Conservation (phyloP, 2,113 vertebrate genomes). For the Corvus moneduloides region DNA sequence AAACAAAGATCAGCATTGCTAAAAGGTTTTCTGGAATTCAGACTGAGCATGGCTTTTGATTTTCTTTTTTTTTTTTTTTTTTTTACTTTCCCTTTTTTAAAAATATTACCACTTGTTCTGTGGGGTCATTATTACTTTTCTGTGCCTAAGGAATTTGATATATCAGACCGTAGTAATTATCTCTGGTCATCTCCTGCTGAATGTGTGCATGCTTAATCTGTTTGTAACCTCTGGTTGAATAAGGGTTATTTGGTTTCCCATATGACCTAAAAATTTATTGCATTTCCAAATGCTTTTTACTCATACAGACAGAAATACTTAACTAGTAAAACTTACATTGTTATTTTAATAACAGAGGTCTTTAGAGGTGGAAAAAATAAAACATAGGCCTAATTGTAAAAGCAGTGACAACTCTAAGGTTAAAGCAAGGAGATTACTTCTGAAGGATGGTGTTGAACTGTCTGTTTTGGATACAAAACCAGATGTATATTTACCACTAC, state of each 20-base stretch:
- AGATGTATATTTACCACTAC: background rate
- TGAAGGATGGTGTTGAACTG: background rate
- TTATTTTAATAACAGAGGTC: background rate
- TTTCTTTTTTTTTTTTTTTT: too few species aligned
- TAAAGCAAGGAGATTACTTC: background rate
- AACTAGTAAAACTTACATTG: background rate
- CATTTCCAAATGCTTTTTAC: background rate
- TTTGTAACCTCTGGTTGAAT: slow-evolving; percentile 2
- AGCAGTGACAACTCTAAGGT: background rate
- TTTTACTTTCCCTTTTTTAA: background rate
- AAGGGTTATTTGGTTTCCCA: background rate
- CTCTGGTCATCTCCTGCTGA: background rate
- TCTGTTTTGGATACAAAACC: background rate
- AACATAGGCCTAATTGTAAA: background rate
- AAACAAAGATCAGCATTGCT: background rate
- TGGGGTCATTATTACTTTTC: background rate
- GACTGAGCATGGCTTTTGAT: background rate
- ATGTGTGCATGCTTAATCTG: background rate
- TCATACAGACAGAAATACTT: background rate
- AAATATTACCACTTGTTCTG: background rate
- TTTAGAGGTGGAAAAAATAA: background rate
- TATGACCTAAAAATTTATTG: background rate
- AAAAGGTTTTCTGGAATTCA: background rate
- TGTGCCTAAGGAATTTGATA: background rate
- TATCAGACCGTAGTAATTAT: background rate